phyloP scores from a whole-genome alignment of 2,888 invertebrate species.

The Erebia ligea region DNA sequence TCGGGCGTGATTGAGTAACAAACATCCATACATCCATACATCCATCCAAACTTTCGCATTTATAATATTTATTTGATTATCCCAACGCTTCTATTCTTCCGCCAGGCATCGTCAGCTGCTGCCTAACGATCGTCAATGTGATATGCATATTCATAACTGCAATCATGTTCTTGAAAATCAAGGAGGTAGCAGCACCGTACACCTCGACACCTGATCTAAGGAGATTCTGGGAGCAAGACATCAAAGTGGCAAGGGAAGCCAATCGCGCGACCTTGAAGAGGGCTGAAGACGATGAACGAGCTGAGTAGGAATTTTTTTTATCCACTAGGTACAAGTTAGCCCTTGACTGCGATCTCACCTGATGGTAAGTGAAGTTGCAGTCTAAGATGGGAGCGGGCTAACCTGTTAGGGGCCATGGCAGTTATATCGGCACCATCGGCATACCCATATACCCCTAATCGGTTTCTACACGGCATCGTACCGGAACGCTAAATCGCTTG shows the following conservation, averaged over 20 bases:
- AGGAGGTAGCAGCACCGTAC: slow-evolving; percentile 92
- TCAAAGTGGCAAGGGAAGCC: slow-evolving; percentile 87
- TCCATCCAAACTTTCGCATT: too few relatives aligned
- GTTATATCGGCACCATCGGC: too few relatives aligned
- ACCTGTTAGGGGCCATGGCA: too few relatives aligned
- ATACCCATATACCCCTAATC: too few relatives aligned
- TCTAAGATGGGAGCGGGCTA: too few relatives aligned
- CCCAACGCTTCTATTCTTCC: background rate
- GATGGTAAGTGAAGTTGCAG: too few relatives aligned
- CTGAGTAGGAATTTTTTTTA: slow-evolving; percentile 60
- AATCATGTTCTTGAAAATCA: slow-evolving; percentile 91
- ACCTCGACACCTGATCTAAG: slow-evolving; percentile 89
- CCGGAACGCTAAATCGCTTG: too few relatives aligned
- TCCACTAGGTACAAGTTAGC: too few relatives aligned
- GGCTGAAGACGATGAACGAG: slow-evolving; percentile 81
- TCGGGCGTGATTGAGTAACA: too few relatives aligned
- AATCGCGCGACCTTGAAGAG: slow-evolving; percentile 84
- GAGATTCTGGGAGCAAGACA: slow-evolving; percentile 91
- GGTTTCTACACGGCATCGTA: too few relatives aligned
- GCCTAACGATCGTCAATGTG: slow-evolving; percentile 91
- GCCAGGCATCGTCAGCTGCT: slow-evolving; percentile 89
- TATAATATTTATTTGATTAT: too few relatives aligned
- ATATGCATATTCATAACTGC: slow-evolving; percentile 92
- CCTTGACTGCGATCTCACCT: background rate
- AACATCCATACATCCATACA: too few relatives aligned